Evolutionary conservation across 2,888 invertebrate genomes (phyloP).

Genomic region (Acanthosepion pharaonis): DNA sequence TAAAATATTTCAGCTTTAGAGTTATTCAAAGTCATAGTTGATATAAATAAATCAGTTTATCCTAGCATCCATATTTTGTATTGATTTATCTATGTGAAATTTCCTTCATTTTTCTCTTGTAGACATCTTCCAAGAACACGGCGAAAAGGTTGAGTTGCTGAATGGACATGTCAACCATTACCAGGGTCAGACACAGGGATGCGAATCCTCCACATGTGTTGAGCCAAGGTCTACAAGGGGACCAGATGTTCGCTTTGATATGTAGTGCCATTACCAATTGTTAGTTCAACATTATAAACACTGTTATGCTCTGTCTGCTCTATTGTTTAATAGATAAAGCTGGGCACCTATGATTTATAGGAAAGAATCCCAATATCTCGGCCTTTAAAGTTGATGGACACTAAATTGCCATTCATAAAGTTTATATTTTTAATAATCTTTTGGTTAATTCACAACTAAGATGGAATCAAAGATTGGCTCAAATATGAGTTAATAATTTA

Average conservation of each 20-base stretch:
- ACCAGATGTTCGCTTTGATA: slow-evolving; percentile 43
- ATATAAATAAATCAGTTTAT: background rate
- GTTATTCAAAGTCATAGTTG: background rate
- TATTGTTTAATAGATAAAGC: background rate
- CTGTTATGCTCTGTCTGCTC: background rate
- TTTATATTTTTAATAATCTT: background rate
- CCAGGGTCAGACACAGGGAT: background rate
- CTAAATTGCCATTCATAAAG: background rate
- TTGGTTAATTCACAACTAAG: background rate
- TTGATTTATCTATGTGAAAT: background rate
- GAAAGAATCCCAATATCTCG: background rate
- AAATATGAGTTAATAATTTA: too few relatives aligned
- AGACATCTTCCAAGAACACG: slow-evolving; percentile 44
- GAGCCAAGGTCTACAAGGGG: background rate
- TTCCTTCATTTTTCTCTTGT: background rate
- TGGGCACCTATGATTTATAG: background rate
- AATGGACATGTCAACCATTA: slow-evolving; percentile 46
- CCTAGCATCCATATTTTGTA: background rate
- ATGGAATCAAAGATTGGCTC: background rate
- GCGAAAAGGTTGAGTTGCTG: slow-evolving; percentile 47
- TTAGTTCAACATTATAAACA: slow-evolving; percentile 16
- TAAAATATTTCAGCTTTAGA: background rate
- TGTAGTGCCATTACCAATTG: background rate
- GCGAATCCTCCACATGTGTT: background rate
- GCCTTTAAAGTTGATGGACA: slow-evolving; percentile 10